Evolutionary conservation across 2,797 vertebrate genomes (phyloP), one percentile per base, ranked within the genome.

Genomic region (Astyanax mexicanus): DNA sequence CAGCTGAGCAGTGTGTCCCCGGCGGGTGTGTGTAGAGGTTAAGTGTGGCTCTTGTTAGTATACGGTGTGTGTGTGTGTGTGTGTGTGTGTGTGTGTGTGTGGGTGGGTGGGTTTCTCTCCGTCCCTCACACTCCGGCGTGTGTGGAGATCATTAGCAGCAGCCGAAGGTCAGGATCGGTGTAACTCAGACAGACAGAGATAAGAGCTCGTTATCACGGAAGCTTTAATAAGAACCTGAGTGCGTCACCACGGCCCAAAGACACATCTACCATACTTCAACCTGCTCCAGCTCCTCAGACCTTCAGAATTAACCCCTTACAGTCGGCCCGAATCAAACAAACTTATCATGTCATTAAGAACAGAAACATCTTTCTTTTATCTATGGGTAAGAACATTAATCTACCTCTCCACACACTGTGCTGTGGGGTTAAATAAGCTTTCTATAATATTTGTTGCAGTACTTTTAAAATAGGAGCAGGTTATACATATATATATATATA

Each of bases 171-270:
- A 61, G 29, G 38, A 37, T 38, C 15, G 21, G 58, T 61, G 58
- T 61, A 19, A 38, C 58, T 61, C 58, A 38, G 58, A 61, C 58
- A 38, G 32, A 61, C 35, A 61, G n/a, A 61, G 58, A 61, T 61
- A 61, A 61, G 58, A 21, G 58, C 58, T 61, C 58, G 32, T 61
- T 61, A 61, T 61, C 32, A 61, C 58, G 61, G 58, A 17, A 38
- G 35, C 58, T 61, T 61, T 61, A 61, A 61, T 61, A 61, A 38
- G 58, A 15, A 38, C 58, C 58, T 19, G 32, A 11, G 29, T 32
- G 11, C 5, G 58, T 61, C n/a, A 38, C 58, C 35, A 37, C 7
- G 32, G n/a, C 58, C 32, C 0, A 17, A 17, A n/a, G 32, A 38
- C 37, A 29, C n/a, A 8, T 21, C 58, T 17, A 3, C 44, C 17